Conservation (phyloP, 2,113 vertebrate species). For the Petaurus breviceps region DNA sequence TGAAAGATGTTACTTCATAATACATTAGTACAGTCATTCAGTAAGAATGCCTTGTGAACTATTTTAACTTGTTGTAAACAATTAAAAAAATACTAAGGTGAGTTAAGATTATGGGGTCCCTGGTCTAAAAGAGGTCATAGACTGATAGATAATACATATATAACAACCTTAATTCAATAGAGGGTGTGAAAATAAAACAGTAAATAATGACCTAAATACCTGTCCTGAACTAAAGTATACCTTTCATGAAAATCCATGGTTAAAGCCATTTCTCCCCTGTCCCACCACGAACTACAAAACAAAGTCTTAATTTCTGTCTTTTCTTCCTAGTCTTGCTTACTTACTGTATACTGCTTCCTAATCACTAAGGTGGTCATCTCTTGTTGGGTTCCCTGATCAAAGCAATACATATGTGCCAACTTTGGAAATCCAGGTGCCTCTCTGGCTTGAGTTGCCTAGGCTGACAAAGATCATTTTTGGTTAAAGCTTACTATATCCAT, state of each 20-base stretch:
- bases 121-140: background rate
- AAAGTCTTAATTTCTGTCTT: background rate
- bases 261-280: background rate
- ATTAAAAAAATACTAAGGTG: background rate
- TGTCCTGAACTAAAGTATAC: background rate
- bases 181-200: background rate
- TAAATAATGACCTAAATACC: constrained; percentile 35
- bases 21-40: background rate
- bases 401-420: background rate
- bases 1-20: background rate
- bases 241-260: background rate
- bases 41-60: background rate
- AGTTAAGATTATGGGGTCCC: background rate
- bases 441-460: background rate
- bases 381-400: background rate
- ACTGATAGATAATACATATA: background rate
- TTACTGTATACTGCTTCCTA: background rate
- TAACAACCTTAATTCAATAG: background rate
- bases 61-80: background rate
- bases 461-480: background rate
- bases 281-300: constrained; percentile 1
- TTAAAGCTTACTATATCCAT: background rate
- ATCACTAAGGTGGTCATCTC: background rate
- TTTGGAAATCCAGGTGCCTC: background rate
- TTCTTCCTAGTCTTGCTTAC: background rate